Conservation (phyloP, 2,113 vertebrate genomes). For the Miniopterus natalensis region DNA sequence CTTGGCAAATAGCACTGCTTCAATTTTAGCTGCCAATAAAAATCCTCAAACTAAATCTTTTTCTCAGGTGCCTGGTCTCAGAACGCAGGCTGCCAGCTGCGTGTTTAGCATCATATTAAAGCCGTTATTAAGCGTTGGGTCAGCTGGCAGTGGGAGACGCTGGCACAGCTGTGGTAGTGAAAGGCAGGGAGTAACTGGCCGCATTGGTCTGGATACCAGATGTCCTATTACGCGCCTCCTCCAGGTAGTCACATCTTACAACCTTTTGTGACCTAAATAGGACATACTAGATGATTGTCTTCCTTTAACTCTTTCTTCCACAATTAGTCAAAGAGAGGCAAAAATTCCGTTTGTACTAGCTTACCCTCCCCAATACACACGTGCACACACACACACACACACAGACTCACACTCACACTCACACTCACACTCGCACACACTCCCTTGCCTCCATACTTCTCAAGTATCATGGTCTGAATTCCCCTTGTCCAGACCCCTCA, state of each 20-base stretch:
- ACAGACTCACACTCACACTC: background rate
- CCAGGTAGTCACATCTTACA: background rate
- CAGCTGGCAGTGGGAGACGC: background rate
- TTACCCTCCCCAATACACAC: background rate
- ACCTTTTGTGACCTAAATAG: background rate
- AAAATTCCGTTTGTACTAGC: background rate
- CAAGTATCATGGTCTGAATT: no score
- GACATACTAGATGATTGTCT: background rate
- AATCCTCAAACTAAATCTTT: background rate
- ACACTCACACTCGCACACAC: background rate
- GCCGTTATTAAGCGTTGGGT: background rate
- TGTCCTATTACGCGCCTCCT: no score
- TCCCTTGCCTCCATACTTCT: background rate
- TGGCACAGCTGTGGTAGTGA: background rate
- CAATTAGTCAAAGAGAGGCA: background rate
- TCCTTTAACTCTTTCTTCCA: background rate
- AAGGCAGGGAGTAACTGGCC: background rate
- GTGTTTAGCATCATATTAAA: background rate
- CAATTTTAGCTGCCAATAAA: conserved; percentile 45
- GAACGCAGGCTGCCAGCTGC: background rate
- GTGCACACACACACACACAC: background rate
- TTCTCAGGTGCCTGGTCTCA: background rate
- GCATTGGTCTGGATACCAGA: background rate
- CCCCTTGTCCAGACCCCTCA: no score
- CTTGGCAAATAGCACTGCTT: background rate